Base-by-base conservation (phyloP, 1,140 invertebrate genomes). In the Lamellibrachia luymesi region DNA sequence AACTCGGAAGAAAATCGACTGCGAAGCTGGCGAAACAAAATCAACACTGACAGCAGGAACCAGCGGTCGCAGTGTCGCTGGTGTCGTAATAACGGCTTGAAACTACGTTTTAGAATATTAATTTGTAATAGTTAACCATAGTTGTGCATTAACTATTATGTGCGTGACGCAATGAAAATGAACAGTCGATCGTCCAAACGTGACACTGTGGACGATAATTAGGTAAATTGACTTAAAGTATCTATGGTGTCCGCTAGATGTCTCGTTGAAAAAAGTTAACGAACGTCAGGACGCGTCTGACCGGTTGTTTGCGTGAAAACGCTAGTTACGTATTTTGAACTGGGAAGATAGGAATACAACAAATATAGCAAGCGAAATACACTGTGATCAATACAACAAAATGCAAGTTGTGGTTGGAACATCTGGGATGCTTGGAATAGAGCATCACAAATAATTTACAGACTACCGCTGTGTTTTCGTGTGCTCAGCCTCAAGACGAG, bases 11-110 rank as follows among this genome's bases (percentile, higher is more conserved):
- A 80, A 80, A 80, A 80, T 80, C 64, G 64, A 80, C 4, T 80
- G 64, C 17, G 64, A 80, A 80, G 64, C 64, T 10, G 64, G 52
- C 6, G 52, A 56, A 56, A 56, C 52, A 56, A 80, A 80, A 10
- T 80, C 25, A 56, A 80, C 13, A 22, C 64, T 8, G 64, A 22
- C 10, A 80, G 0, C 2, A 80, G 25, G 13, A 80, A 80, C 64
- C 64, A 80, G 64, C 64, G 64, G 64, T 80, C 2, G 2, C 4
- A 80, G 5, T 80, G 64, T 22, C 25, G 25, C 8, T 80, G 64
- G 64, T 80, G 64, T 80, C 64, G 64, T 80, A 80, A 80, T 80
- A 80, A 80, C 64, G 64, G 64, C 64, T 80, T 80, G 64, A 80
- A 8, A 80, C 4, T 80, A 7, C 52, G 64, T 17, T 80, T 80